Conservation (phyloP, 2,113 vertebrate genomes). For the Trinectes maculatus region DNA sequence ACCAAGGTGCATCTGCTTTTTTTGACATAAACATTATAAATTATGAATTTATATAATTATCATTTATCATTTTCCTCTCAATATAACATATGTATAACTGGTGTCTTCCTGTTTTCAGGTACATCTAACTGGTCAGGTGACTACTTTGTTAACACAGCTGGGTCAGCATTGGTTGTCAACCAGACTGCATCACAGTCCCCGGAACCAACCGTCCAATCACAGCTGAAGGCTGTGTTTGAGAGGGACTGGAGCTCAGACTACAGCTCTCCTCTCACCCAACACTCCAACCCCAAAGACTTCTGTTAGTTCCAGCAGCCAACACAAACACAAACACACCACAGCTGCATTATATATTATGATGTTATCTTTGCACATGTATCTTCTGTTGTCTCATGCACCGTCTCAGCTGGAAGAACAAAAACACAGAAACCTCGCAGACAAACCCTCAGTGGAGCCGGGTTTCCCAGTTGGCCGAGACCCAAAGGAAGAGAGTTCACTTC, state of each 20-base stretch:
- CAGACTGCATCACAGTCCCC: constrained; percentile 59
- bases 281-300: constrained; percentile 28
- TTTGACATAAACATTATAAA: too few species aligned
- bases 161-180: constrained; percentile 86
- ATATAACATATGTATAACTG: too few species aligned
- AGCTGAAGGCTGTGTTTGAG: constrained; percentile 84
- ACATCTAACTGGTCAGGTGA: constrained; percentile 94
- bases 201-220: constrained; percentile 74
- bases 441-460: not conserved
- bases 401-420: not conserved
- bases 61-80: too few species aligned
- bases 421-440: not conserved
- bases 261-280: constrained; percentile 76
- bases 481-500: not conserved
- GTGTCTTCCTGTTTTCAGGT: constrained; percentile 72
- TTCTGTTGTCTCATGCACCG: not conserved
- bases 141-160: constrained; percentile 87
- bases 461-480: too few species aligned
- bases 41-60: too few species aligned
- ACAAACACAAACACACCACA: not conserved
- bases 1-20: too few species aligned
- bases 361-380: not conserved
- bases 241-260: constrained; percentile 89
- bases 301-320: constrained; percentile 31
- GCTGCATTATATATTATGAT: not conserved